Conservation (phyloP, 2,888 invertebrate genomes). For the Nesidiocoris tenuis region DNA sequence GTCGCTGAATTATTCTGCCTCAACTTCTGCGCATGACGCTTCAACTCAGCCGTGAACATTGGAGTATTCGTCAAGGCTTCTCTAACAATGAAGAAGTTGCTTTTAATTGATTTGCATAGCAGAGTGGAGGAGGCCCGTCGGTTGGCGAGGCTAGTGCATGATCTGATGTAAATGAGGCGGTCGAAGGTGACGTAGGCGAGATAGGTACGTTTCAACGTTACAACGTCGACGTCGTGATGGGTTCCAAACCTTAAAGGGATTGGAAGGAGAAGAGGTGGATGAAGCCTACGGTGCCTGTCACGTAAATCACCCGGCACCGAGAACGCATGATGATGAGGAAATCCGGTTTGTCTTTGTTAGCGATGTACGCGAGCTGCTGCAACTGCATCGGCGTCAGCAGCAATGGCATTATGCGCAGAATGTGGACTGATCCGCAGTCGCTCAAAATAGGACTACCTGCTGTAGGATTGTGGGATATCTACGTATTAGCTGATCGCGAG, state of each 20-base stretch:
- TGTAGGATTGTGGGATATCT: too few species aligned
- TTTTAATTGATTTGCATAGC: slow-evolving; percentile 28
- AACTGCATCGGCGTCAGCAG: background rate
- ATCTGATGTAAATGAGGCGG: slow-evolving; percentile 25
- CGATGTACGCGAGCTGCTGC: slow-evolving; percentile 8
- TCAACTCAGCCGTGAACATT: too few species aligned
- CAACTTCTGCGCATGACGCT: background rate
- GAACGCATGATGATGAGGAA: slow-evolving; percentile 32
- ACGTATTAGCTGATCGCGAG: too few species aligned
- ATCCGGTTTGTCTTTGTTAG: slow-evolving; percentile 31
- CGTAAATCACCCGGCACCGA: slow-evolving; percentile 27
- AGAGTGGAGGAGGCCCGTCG: slow-evolving; percentile 1
- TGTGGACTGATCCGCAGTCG: background rate
- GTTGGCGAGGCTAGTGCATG: slow-evolving; percentile 19
- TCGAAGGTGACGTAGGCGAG: slow-evolving; percentile 3
- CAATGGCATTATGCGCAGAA: background rate
- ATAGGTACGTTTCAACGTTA: background rate
- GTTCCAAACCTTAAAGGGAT: slow-evolving; percentile 22
- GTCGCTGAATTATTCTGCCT: too few species aligned
- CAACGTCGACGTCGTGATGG: background rate
- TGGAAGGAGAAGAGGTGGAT: background rate
- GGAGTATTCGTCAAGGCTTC: background rate
- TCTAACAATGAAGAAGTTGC: background rate
- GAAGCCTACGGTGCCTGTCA: slow-evolving; percentile 11
- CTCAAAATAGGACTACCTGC: too few species aligned